These are phyloP conservation scores for Drosophila biarmipes DNA, from an alignment of 1,140 invertebrate species.

Conservation along the genomic window DNA sequence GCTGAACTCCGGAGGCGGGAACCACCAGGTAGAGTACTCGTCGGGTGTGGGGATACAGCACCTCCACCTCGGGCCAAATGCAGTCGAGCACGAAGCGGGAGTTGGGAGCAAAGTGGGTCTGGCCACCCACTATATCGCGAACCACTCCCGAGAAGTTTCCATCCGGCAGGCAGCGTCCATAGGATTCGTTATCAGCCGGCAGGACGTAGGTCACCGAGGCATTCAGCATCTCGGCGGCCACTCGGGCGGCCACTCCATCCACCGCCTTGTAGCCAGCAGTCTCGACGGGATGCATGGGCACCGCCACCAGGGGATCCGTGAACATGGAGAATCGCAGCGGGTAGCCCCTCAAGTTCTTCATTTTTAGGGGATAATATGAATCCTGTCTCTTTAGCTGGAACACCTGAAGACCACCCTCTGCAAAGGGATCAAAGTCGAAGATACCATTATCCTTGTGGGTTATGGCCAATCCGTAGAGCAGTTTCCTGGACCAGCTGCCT, in stretches of 20 bases:
- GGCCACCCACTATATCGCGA: slow-evolving; percentile 43
- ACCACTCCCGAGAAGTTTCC: slow-evolving; percentile 67
- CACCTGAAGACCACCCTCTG: slow-evolving; percentile 35
- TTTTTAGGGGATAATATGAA: slow-evolving; percentile 53
- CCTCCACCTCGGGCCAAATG: slow-evolving; percentile 57
- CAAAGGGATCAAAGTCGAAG: slow-evolving; percentile 75
- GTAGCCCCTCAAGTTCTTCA: slow-evolving; percentile 55
- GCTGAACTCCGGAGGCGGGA: slow-evolving; percentile 61
- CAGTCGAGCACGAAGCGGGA: slow-evolving; percentile 68
- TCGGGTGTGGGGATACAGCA: slow-evolving; percentile 63
- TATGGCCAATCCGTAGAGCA: slow-evolving; percentile 64
- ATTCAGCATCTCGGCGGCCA: slow-evolving; percentile 52
- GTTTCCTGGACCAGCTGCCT: slow-evolving; percentile 54
- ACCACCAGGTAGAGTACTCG: slow-evolving; percentile 61
- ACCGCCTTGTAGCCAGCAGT: slow-evolving; percentile 47
- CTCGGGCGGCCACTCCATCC: slow-evolving; percentile 60
- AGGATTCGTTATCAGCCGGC: slow-evolving; percentile 63
- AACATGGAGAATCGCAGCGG: slow-evolving; percentile 74
- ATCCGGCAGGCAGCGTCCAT: slow-evolving; percentile 60
- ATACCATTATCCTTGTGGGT: slow-evolving; percentile 13
- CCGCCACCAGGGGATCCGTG: slow-evolving; percentile 53
- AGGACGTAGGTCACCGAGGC: slow-evolving; percentile 61
- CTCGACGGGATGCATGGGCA: slow-evolving; percentile 39
- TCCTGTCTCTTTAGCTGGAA: neutral
- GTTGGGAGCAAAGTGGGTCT: slow-evolving; percentile 66